phyloP scores from a whole-genome alignment of 2,113 vertebrate genomes.

The Aldabrachelys gigantea region DNA sequence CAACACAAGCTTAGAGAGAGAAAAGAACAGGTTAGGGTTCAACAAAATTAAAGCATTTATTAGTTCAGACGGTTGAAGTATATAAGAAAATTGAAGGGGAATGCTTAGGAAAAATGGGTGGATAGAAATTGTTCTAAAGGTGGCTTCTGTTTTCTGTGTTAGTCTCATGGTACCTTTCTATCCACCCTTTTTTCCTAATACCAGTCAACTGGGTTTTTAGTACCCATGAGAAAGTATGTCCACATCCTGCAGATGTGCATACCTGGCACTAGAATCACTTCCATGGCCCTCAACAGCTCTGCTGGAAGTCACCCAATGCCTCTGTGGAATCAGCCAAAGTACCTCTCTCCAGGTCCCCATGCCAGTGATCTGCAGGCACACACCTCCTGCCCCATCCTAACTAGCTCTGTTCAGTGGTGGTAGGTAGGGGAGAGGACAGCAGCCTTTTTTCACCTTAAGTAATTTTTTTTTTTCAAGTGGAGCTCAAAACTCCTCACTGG shows the following conservation, averaged over 20 bases:
- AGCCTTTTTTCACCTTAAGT: not conserved
- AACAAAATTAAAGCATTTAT: not conserved
- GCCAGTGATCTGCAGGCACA: not conserved
- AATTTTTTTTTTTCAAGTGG: not conserved
- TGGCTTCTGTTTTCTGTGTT: not conserved
- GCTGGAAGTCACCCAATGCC: accelerated
- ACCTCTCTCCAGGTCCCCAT: not conserved
- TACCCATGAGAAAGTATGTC: not conserved
- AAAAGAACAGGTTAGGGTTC: not conserved
- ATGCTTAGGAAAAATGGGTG: not conserved
- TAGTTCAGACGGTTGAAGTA: not conserved
- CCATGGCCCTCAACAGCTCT: not conserved
- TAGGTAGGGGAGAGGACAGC: not conserved
- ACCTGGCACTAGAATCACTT: not conserved
- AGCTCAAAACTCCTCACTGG: not conserved
- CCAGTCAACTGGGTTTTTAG: not conserved
- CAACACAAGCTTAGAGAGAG: not conserved
- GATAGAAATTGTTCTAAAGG: not conserved
- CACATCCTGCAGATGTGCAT: not conserved
- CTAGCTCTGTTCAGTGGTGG: not conserved
- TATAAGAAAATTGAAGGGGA: not conserved
- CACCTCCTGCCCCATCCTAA: not conserved
- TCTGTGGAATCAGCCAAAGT: accelerated
- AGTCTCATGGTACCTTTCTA: not conserved
- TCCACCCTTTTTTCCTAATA: too few relatives aligned